A percentile compares a stretch with the other conserved stretches of the same genome.
Conservation (phyloP, 2,888 invertebrate genomes). For the Incurvaria masculella region DNA sequence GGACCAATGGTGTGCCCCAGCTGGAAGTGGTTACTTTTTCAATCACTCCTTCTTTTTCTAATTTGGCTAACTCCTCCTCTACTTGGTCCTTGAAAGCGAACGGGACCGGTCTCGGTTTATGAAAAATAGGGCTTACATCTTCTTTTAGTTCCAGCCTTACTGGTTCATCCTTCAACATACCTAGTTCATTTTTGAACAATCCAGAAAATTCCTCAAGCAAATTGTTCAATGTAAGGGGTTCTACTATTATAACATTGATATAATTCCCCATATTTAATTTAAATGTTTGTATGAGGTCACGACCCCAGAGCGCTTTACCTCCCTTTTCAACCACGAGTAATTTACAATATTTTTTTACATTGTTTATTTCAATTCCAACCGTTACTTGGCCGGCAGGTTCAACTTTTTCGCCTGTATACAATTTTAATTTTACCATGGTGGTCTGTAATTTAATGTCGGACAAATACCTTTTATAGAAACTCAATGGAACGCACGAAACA, state of each 20-base stretch:
- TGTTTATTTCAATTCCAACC: not conserved
- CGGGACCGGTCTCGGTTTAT: constrained; percentile 18
- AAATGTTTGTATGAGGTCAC: not conserved
- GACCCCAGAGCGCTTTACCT: not conserved
- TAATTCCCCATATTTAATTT: not conserved
- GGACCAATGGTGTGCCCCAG: constrained; percentile 27
- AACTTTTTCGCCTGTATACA: not conserved
- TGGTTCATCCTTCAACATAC: not conserved
- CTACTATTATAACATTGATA: too few species aligned
- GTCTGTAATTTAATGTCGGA: not conserved
- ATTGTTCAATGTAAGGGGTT: too few species aligned
- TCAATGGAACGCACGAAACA: not conserved
- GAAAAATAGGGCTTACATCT: constrained; percentile 14
- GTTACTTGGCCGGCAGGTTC: not conserved
- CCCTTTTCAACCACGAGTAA: not conserved
- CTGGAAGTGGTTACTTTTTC: constrained; percentile 16
- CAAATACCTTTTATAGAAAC: not conserved
- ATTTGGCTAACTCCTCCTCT: constrained; percentile 15
- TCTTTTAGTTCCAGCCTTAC: not conserved
- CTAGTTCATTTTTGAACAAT: not conserved
- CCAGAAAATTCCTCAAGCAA: too few species aligned
- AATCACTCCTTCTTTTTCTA: constrained; percentile 16
- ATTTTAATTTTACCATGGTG: not conserved
- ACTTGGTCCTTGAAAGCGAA: constrained; percentile 17
- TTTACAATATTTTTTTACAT: not conserved